Percentiles rank a stretch among this genome's conserved stretches.
Conservation (phyloP, 2,888 invertebrate genomes). For the Euzophera pinguis region DNA sequence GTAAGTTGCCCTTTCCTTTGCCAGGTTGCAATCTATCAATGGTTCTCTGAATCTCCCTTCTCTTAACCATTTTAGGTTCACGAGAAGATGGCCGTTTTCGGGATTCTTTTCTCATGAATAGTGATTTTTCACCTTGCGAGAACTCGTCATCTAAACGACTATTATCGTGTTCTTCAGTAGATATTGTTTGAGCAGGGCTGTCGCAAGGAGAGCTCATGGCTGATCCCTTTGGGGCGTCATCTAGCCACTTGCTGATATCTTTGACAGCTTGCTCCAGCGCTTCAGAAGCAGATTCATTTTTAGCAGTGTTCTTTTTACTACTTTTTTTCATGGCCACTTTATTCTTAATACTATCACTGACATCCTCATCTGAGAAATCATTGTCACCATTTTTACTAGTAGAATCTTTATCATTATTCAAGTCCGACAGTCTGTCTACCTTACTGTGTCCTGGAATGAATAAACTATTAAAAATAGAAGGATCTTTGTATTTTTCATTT, state of each 20-base stretch:
- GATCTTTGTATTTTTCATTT: conserved; percentile 75
- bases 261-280: conserved; percentile 84
- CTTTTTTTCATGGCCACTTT: conserved; percentile 53
- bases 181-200: conserved; percentile 85
- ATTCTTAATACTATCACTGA: conserved; percentile 34
- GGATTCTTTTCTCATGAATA: conserved; percentile 54
- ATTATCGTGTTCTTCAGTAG: conserved; percentile 81
- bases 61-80: conserved; percentile 65
- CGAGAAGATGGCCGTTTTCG: conserved; percentile 73
- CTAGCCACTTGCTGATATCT: conserved; percentile 94
- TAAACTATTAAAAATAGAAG: conserved; percentile 50
- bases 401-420: conserved; percentile 39
- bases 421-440: conserved; percentile 37
- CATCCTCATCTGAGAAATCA: conserved; percentile 39
- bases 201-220: conserved; percentile 89
- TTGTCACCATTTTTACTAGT: conserved; percentile 35
- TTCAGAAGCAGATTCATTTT: conserved; percentile 79
- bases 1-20: conserved; percentile 91
- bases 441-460: conserved; percentile 47
- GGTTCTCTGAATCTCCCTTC: conserved; percentile 88
- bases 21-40: conserved; percentile 92
- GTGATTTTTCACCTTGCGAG: conserved; percentile 57
- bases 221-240: conserved; percentile 88
- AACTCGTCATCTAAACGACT: conserved; percentile 66
- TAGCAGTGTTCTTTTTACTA: conserved; percentile 67